Evolutionary conservation across 2,113 vertebrate genomes (phyloP), one percentile per base, ranked within the genome.

Genomic region (Tylochromis polylepis): DNA sequence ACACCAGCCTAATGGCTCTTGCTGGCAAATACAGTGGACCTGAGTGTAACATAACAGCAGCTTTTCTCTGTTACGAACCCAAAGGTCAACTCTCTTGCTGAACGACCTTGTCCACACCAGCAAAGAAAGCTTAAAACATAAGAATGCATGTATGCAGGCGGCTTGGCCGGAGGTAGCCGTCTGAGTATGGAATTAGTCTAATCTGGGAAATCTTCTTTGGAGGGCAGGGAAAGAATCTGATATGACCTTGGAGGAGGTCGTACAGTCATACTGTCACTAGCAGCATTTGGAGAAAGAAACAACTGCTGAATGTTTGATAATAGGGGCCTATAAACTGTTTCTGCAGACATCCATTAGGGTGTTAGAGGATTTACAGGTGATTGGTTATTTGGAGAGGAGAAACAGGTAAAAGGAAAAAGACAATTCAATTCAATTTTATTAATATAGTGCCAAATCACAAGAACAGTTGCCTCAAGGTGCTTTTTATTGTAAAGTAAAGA

Each of bases 241-340:
- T 87, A 87, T 90, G 92, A 95, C 94, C 92, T 94, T 94, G 91
- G 70, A 77, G 18, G 75, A 91, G 93, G 92, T 92, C 14, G 29
- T 11, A 22, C 41, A 51, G 83, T 81, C 80, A 82, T 41, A 20
- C 14, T 89, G 91, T 92, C 93, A 88, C 80, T 82, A 4, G 20
- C 81, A 84, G 87, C 83, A 41, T 36, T 81, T 22, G 51, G 77
- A 86, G 81, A 56, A 49, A 55, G 75, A 62, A 57, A 58, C 29
- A 82, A 31, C 15, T 72, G 38, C 82, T 56, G 89, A 84, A 83
- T 82, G 80, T 75, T 59, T 84, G 53, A 82, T 14, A 31, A 56
- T 56, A 80, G 18, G 8, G 38, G 60, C 70, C 72, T 31, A 59
- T 20, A 53, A 78, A 81, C 29, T 65, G 27, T 60, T 53, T 53